Conservation (phyloP, 2,797 vertebrate genomes). For the Stomatorhinus walkeri region DNA sequence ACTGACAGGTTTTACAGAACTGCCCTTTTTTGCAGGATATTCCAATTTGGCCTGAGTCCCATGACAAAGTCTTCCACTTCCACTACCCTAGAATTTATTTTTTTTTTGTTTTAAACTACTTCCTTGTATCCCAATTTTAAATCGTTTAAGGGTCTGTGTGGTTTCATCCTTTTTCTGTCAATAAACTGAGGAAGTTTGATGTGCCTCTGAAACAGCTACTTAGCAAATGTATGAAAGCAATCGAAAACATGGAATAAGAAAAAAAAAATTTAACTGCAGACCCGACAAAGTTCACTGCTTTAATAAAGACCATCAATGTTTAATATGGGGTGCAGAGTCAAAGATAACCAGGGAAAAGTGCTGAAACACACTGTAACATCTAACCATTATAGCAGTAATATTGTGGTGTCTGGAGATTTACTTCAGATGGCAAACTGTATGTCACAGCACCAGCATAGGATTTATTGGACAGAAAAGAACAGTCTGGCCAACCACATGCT, state of each 20-base stretch:
- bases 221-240: background rate
- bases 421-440: background rate
- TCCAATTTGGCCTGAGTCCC: slow-evolving; percentile 24
- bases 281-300: background rate
- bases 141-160: slow-evolving; percentile 36
- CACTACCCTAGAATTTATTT: slow-evolving; percentile 28
- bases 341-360: background rate
- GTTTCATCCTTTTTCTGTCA: slow-evolving; percentile 34
- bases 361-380: background rate
- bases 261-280: background rate
- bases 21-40: slow-evolving; percentile 31
- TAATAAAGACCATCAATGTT: background rate
- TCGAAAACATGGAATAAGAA: background rate
- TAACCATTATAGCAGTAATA: background rate
- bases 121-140: slow-evolving; percentile 32
- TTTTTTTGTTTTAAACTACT: slow-evolving; percentile 28
- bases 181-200: background rate
- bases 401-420: background rate
- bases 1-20: background rate
- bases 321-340: background rate
- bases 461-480: background rate
- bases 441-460: background rate
- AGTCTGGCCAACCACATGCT: background rate
- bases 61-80: slow-evolving; percentile 13
- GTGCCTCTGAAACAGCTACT: background rate